These are phyloP conservation scores for Pocillopora verrucosa DNA, from an alignment of 64 coral and sea anemone species.

Conservation along the genomic window DNA sequence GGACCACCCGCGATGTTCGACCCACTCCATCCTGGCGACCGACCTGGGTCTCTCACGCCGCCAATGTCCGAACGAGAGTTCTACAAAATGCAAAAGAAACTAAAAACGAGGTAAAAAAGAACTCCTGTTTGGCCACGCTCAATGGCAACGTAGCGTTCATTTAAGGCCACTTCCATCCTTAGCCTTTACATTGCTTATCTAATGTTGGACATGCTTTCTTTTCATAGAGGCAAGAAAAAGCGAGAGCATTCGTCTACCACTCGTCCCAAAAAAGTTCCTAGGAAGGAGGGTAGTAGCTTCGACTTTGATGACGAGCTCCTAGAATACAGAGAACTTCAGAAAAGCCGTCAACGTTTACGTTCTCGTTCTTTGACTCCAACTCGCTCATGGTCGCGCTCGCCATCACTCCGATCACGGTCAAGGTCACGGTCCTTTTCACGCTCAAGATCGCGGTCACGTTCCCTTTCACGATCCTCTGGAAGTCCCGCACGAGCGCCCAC, in stretches of 20 bases:
- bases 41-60: constrained; percentile 15
- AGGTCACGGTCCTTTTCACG: constrained; percentile 31
- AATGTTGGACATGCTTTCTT: neutral
- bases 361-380: constrained; percentile 32
- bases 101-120: constrained; percentile 45
- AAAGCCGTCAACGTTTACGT: constrained; percentile 41
- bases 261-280: constrained; percentile 31
- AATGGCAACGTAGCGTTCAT: too few species aligned
- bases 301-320: constrained; percentile 68
- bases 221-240: constrained; percentile 13
- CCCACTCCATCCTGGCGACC: constrained; percentile 17
- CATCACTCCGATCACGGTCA: constrained; percentile 24
- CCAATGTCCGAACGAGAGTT: constrained; percentile 61
- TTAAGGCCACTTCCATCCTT: too few species aligned
- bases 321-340: constrained; percentile 50
- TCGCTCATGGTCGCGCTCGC: constrained; percentile 39
- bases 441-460: constrained; percentile 50
- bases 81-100: constrained; percentile 62
- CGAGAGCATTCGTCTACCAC: constrained; percentile 11
- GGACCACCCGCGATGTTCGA: constrained; percentile 25
- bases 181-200: neutral
- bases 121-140: neutral
- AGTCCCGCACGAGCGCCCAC: constrained; percentile 58
- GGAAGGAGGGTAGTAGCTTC: neutral
- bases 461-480: constrained; percentile 38